Base-by-base conservation (phyloP, 2,797 vertebrate species). In the Sebastes itinus region DNA sequence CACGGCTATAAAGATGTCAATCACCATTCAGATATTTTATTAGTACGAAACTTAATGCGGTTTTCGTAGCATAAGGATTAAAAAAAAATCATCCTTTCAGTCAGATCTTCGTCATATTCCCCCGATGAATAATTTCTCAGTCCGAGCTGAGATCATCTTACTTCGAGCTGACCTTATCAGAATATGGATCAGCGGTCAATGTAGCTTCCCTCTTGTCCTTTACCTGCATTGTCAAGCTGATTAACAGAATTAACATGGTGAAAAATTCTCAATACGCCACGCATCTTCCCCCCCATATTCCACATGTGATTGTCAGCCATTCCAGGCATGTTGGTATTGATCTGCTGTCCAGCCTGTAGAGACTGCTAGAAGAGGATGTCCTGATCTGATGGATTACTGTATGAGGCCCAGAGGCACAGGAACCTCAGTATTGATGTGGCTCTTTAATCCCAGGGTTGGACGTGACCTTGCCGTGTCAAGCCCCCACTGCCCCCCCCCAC, bases 381-480 rank as follows among this genome's bases (percentile, higher is more conserved):
- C 93, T 94, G 95, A 95, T 96, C 94, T 95, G 94, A 95, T 96
- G 94, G 95, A 96, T 96, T 95, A 95, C 94, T 93, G 92, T 94
- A 93, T 93, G 90, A 94, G 92, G 92, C 93, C 91, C 94, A 94
- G 89, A 93, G 92, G 94, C 91, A 78, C 92, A 92, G 91, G 90
- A 94, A 94, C 94, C 93, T 92, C 88, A 83, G 91, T 95, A 95
- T 95, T 92, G 95, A 95, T 88, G 90, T 85, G 92, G 83, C 89
- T 92, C 90, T 93, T 93, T 95, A 95, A 95, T 95, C 94, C 95
- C 94, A 89, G 86, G 89, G 91, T 94, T 93, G 91, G 89, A 92
- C 92, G 82, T 96, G 95, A 95, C 95, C 95, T 95, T 95, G 93
- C 92, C 77, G 25, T 92, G 93, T 93, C 92, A 93, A 91, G 71